Conservation (phyloP, 2,797 vertebrate genomes). For the Podargus strigoides region DNA sequence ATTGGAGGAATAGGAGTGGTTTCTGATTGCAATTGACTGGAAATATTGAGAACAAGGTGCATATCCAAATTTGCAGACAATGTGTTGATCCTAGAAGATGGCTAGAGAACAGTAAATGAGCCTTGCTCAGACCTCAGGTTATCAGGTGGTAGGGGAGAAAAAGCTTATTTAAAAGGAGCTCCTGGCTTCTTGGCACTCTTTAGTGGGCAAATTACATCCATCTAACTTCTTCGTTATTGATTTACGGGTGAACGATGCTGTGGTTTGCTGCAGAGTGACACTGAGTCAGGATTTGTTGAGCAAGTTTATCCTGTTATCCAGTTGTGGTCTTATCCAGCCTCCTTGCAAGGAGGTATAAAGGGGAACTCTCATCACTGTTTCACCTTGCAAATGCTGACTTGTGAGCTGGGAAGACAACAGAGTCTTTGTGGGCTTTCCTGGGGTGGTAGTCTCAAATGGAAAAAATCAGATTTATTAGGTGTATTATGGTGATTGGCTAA, state of each 20-base stretch:
- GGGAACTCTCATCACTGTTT: neutral
- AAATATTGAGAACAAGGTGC: neutral
- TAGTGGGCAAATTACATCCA: neutral
- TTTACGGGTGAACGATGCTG: neutral
- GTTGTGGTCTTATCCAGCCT: neutral
- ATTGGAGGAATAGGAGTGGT: constrained; percentile 5
- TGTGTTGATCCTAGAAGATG: neutral
- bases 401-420: neutral
- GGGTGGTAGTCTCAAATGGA: accelerated
- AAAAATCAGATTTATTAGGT: no score
- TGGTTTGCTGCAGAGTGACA: neutral
- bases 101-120: neutral
- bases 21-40: neutral
- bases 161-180: neutral
- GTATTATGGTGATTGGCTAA: no score
- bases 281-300: neutral
- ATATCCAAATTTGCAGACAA: neutral
- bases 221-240: neutral
- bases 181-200: neutral
- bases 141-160: neutral
- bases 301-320: neutral
- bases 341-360: neutral
- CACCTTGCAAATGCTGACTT: neutral
- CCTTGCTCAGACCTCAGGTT: neutral
- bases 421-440: neutral